Evolutionary conservation across 2,113 vertebrate genomes (phyloP).

Genomic region (Pampusana beccarii): DNA sequence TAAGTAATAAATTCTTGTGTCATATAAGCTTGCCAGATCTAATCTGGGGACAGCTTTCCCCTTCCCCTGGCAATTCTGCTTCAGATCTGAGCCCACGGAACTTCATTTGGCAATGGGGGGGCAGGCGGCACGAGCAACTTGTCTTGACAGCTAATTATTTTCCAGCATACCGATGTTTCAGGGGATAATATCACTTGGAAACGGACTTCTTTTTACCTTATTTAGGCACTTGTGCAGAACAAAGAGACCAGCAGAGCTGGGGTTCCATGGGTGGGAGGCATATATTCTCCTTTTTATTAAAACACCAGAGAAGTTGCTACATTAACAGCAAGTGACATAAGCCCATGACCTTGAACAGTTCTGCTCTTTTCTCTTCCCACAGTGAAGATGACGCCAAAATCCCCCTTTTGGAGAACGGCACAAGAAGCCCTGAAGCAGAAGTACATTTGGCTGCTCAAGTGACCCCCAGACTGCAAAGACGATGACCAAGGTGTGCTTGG

Average conservation of each 20-base stretch:
- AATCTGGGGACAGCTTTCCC: neutral
- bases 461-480: rapidly evolving
- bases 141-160: constrained; percentile 46
- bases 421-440: neutral
- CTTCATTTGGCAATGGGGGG: neutral
- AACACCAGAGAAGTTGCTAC: neutral
- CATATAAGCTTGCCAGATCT: neutral
- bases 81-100: rapidly evolving
- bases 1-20: neutral
- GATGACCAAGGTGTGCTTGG: rapidly evolving
- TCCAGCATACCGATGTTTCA: neutral
- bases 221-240: neutral
- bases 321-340: neutral
- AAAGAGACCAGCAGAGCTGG: neutral
- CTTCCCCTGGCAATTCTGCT: neutral
- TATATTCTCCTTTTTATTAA: neutral
- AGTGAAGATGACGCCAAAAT: neutral
- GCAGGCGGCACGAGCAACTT: rapidly evolving
- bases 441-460: rapidly evolving
- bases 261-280: neutral
- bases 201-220: neutral
- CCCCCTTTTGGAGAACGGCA: neutral
- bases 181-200: neutral
- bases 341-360: neutral
- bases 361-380: neutral